Base-by-base conservation (phyloP, 2,888 invertebrate genomes). In the Nebria salina region DNA sequence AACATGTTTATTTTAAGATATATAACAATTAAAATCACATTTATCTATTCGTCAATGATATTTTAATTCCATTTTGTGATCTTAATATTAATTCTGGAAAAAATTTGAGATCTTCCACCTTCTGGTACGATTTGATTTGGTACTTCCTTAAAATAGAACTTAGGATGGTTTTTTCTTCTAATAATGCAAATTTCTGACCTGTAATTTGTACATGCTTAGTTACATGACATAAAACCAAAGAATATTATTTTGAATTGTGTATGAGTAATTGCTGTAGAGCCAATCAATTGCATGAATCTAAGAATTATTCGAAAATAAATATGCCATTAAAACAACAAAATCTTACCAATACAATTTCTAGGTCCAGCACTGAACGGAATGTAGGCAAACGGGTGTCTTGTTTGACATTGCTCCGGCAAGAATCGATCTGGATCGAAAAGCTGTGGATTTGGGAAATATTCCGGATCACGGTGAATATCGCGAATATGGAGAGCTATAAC, bases 381-480 rank as follows among this genome's bases (percentile, higher is more conserved):
- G 34, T 34, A 34, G 5, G 34, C 34, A 34, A 34, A 34, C 34
- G 34, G 34, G 5, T 34, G 34, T 34, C 34, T 34, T 34, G 34
- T 34, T 34, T 34, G 34, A 34, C 34, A 34, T 34, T 5, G 34
- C 34, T 34, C 34, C 34, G 34, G 34, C 5, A 34, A 34, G 34
- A 34, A 34, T 64, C 85, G 84, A 80, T 87, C 87, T 1, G 87
- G 87, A 82, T 86, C 84, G 82, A 86, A 34, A 4, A 34, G 34
- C 5, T 34, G 34, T 26, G 87, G 86, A n/a, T 86, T 83, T 1
- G 86, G 86, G 78, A 85, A 87, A 70, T 85, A 83, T 82, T 83
- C 81, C 11, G 85, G 84, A 83, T 90, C 87, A 42, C 87, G 84
- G 83, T 91, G 90, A 20, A 86, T 82, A 41, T 84, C 83, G 82